phyloP scores from a whole-genome alignment of 2,797 vertebrate genomes.

The Alosa sapidissima region DNA sequence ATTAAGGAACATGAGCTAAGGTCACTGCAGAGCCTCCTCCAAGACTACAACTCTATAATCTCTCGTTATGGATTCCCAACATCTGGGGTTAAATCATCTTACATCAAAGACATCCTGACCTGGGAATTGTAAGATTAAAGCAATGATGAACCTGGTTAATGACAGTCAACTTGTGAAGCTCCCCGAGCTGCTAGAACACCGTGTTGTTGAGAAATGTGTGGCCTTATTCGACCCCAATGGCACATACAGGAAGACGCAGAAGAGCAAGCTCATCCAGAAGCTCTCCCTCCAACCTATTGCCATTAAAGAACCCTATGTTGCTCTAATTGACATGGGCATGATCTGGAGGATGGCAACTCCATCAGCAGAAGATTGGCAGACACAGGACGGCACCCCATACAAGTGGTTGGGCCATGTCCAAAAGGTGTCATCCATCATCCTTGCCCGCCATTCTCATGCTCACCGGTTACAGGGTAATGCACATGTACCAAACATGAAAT shows the following conservation, averaged over 20 bases:
- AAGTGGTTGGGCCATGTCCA: no score
- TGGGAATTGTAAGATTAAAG: background rate
- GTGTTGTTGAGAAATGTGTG: background rate
- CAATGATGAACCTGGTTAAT: slow-evolving; percentile 5
- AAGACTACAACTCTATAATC: slow-evolving; percentile 25
- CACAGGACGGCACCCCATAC: background rate
- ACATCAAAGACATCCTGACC: slow-evolving; percentile 32
- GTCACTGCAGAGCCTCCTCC: slow-evolving; percentile 35
- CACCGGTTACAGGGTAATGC: no score
- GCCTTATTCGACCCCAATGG: background rate
- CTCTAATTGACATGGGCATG: background rate
- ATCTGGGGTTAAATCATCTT: no score
- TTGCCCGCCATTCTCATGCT: no score
- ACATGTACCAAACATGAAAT: no score
- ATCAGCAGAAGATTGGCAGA: background rate
- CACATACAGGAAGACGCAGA: background rate
- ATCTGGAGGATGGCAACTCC: background rate
- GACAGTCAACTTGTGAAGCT: background rate
- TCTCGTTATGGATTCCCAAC: no score
- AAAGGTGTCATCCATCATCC: no score
- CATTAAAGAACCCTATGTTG: background rate
- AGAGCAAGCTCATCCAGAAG: background rate
- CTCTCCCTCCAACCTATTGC: background rate
- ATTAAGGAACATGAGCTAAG: slow-evolving; percentile 36
- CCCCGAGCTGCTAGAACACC: background rate